Percentiles rank a stretch among this genome's conserved stretches.
Conservation (phyloP, 2,888 invertebrate species). For the Ecdyonurus torrentis region DNA sequence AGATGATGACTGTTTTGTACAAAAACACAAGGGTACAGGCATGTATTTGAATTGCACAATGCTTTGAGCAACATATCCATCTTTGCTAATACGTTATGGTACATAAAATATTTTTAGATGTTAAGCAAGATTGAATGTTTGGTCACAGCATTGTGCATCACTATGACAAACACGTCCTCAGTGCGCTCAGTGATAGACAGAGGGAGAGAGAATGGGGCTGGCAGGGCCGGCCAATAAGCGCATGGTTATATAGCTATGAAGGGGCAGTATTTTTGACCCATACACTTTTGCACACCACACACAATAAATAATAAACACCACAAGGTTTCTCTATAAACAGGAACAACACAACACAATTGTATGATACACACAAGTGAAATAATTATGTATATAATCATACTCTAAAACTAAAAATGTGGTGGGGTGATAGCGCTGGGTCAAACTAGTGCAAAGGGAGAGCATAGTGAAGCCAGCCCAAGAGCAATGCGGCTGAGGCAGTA, state of each 20-base stretch:
- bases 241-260: conserved; percentile 7
- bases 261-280: conserved; percentile 6
- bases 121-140: no score
- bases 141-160: neutral
- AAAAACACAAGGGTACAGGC: neutral
- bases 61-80: neutral
- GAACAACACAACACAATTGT: no score
- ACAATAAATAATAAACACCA: neutral
- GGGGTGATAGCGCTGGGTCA: neutral
- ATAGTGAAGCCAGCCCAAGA: neutral
- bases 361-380: no score
- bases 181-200: conserved; percentile 54
- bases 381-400: neutral
- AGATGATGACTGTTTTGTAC: neutral
- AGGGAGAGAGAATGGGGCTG: conserved; percentile 24
- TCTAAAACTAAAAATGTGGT: neutral
- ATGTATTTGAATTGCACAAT: neutral
- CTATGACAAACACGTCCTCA: conserved; percentile 5
- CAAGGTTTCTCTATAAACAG: neutral
- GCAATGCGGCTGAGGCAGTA: neutral
- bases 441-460: neutral
- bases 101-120: no score
- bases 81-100: no score
- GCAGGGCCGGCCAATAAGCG: conserved; percentile 7
- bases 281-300: neutral